Evolutionary conservation across 2,113 vertebrate species (phyloP), one percentile per base, ranked within the genome.

Genomic region (Trematomus loennbergii): DNA sequence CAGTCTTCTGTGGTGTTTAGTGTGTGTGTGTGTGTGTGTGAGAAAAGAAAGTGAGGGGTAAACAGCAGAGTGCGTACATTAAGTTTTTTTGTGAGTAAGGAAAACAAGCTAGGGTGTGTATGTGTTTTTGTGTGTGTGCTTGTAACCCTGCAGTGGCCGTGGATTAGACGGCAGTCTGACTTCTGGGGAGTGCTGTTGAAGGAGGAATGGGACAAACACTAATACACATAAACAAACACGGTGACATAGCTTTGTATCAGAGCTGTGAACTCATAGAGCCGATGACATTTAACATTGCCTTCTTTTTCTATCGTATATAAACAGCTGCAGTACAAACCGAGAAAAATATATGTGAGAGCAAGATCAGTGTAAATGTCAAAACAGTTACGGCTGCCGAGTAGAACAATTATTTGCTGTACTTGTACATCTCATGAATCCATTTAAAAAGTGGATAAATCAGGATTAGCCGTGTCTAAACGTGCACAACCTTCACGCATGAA

Each of bases 81-180:
- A 43, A 82, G 82, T 78, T 63, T 45, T 54, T 69, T 59, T 75
- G 50, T 59, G 64, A 65, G 53, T 66, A 53, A 76, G 69, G 60
- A 73, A 84, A 84, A 82, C 65, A 75, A 82, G 72, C 18, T 57
- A 48, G 9, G 22, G n/a, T n/a, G 0, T n/a, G n/a, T n/a, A n/a
- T 79, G 61, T 72, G 64, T 82, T 69, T 36, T 5, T 7, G 48
- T 66, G 73, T 81, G 69, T 67, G 10, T 20, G 36, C 36, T 40
- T 5, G 36, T 40, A 40, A 54, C 40, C 33, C 79, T 74, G 69
- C 81, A 64, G 53, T 85, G 69, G 18, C 68, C 85, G 63, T 77
- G 65, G 72, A 80, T 89, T 63, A 84, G 66, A 72, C 20, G 3
- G 46, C 9, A 66, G 73, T 65, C 58, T 67, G 67, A 77, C 63